Percentiles rank a stretch among this genome's conserved stretches.
phyloP scores from a whole-genome alignment of 1,140 invertebrate species.

The Archegozetes longisetosus region DNA sequence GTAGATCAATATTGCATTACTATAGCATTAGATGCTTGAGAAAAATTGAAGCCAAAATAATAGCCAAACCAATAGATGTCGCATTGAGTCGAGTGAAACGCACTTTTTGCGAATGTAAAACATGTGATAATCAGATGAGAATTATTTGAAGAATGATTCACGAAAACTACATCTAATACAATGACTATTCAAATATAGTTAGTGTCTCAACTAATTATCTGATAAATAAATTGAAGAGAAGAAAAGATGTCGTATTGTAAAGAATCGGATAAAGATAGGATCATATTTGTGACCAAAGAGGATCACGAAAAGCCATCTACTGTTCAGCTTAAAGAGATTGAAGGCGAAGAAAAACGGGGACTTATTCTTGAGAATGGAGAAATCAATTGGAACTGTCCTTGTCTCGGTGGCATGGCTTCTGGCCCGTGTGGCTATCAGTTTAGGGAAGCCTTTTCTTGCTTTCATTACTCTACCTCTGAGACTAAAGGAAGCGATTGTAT shows the following conservation, averaged over 20 bases:
- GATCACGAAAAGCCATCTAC: slow-evolving; percentile 48
- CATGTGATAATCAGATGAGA: too few species aligned
- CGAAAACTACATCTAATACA: too few species aligned
- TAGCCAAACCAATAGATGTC: too few species aligned
- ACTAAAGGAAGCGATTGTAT: slow-evolving; percentile 78
- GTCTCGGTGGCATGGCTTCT: slow-evolving; percentile 83
- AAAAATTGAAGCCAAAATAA: too few species aligned
- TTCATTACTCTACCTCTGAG: slow-evolving; percentile 61
- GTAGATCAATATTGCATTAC: too few species aligned
- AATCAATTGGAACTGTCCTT: slow-evolving; percentile 94
- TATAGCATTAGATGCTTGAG: too few species aligned
- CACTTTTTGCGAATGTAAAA: too few species aligned
- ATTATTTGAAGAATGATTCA: too few species aligned
- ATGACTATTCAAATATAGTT: too few species aligned
- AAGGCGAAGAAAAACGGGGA: slow-evolving; percentile 35
- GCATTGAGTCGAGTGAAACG: too few species aligned
- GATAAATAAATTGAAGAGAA: too few species aligned
- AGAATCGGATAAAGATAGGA: slow-evolving; percentile 51
- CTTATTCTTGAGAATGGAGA: slow-evolving; percentile 68
- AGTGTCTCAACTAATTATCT: too few species aligned
- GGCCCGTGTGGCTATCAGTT: slow-evolving; percentile 87
- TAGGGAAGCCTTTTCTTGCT: slow-evolving; percentile 82
- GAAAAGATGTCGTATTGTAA: slow-evolving; percentile 15
- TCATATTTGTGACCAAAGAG: slow-evolving; percentile 65
- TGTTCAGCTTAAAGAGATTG: slow-evolving; percentile 47